Evolutionary conservation across 2,888 invertebrate genomes (phyloP), one percentile per base, ranked within the genome.

Genomic region (Macrophya alboannulata): DNA sequence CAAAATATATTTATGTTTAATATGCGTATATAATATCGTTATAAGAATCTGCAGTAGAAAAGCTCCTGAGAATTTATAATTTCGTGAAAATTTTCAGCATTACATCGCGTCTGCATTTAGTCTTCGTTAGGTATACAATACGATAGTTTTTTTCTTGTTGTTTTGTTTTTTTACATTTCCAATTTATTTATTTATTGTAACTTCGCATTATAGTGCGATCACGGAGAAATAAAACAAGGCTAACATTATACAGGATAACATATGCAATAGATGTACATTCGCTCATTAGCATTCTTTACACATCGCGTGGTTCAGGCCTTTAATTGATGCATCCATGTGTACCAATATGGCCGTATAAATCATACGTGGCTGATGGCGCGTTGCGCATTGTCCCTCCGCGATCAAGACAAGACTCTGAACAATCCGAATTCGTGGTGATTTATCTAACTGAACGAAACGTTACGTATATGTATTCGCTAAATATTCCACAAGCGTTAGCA

Each of bases 341-440:
- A 72, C 37, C 77, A 77, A 77, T 55, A 77, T 77, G 77, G 77
- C 31, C 55, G 72, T 72, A 15, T 68, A 48, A 62, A 72, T 51
- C 51, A 76, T 12, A 76, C 51, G 51, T 31, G 51, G 8, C 15
- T 37, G 31, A 77, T 51, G 55, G 55, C 77, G 31, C 37, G 43
- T 5, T 31, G n/a, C 25, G 37, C 51, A 37, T 77, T 55, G 77
- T 77, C 37, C 21, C 77, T 31, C 10, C 51, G 9, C 77, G n/a
- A 77, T 77, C 77, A 37, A 51, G 77, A 77, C 55, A 77, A 77
- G 37, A 45, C 25, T 74, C 21, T 17, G 45, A 74, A 74, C 72
- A 45, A 74, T 55, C n/a, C 55, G 25, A 37, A 51, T 77, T 55
- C 25, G 37, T 9, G 31, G 25, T 51, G n/a, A 55, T 55, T 15